These are phyloP conservation scores for Triops cancriformis DNA, from an alignment of 1,140 invertebrate species.

Conservation along the genomic window DNA sequence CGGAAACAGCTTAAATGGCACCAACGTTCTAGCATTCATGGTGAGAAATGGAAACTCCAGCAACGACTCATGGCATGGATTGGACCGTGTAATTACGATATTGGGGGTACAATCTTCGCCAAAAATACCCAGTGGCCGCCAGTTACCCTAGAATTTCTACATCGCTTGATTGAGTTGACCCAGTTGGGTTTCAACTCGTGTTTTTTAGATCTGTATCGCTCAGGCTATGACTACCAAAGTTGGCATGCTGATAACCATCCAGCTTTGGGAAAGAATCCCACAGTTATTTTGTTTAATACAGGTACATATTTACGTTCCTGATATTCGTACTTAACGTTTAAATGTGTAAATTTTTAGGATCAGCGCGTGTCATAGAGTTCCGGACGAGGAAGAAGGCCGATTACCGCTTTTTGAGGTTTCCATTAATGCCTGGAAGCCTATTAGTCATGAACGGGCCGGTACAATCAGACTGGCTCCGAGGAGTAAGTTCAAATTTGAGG, in stretches of 20 bases:
- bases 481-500: background rate
- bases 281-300: constrained; percentile 35
- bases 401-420: background rate
- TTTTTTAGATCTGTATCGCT: constrained; percentile 43
- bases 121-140: constrained; percentile 36
- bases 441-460: background rate
- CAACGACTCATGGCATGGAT: constrained; percentile 46
- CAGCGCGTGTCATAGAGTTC: background rate
- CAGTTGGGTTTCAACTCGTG: constrained; percentile 45
- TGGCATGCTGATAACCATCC: constrained; percentile 46
- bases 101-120: constrained; percentile 42
- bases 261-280: constrained; percentile 41
- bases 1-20: constrained; percentile 43
- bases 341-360: background rate
- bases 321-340: background rate
- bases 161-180: constrained; percentile 38
- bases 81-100: constrained; percentile 44
- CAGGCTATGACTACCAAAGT: constrained; percentile 43
- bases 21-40: constrained; percentile 38
- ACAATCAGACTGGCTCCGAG: background rate
- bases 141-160: constrained; percentile 36
- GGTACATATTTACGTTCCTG: background rate
- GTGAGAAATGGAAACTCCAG: constrained; percentile 39
- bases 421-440: background rate
- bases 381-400: background rate